These are phyloP conservation scores for Nesometra sesokonis DNA, from an alignment of 35 echinoderm and acorn worm species.

Conservation along the genomic window DNA sequence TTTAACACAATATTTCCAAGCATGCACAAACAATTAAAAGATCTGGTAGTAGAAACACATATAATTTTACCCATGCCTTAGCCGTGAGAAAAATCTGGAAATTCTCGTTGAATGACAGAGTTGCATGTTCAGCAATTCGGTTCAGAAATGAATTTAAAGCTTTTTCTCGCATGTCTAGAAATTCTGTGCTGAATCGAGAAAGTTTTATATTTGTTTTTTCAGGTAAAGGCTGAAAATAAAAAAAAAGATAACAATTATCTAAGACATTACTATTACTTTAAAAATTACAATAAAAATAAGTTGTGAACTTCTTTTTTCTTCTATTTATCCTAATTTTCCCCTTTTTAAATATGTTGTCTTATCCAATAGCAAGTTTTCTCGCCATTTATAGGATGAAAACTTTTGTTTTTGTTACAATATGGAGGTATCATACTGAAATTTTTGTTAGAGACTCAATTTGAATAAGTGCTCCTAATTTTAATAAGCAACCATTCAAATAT, in stretches of 20 bases:
- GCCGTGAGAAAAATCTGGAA: constrained; percentile 94
- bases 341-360: too few species aligned
- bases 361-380: too few species aligned
- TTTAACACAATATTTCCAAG: background rate
- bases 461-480: too few species aligned
- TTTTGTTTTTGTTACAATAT: too few species aligned
- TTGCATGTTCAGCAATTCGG: constrained; percentile 78
- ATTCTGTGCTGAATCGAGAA: constrained; percentile 62
- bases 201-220: constrained; percentile 91
- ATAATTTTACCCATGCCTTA: constrained; percentile 98
- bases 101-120: constrained; percentile 81
- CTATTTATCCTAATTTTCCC: too few species aligned
- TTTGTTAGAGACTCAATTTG: too few species aligned
- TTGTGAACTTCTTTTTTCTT: background rate
- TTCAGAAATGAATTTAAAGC: constrained; percentile 84
- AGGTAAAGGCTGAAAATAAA: constrained; percentile 63
- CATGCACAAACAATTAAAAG: background rate
- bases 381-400: too few species aligned
- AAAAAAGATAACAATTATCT: background rate
- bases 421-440: too few species aligned
- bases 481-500: too few species aligned
- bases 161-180: constrained; percentile 46
- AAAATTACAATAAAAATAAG: background rate
- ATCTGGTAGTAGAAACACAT: background rate
- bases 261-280: background rate